phyloP scores from a whole-genome alignment of 2,888 invertebrate species.

The Blastobasis lacticolella region DNA sequence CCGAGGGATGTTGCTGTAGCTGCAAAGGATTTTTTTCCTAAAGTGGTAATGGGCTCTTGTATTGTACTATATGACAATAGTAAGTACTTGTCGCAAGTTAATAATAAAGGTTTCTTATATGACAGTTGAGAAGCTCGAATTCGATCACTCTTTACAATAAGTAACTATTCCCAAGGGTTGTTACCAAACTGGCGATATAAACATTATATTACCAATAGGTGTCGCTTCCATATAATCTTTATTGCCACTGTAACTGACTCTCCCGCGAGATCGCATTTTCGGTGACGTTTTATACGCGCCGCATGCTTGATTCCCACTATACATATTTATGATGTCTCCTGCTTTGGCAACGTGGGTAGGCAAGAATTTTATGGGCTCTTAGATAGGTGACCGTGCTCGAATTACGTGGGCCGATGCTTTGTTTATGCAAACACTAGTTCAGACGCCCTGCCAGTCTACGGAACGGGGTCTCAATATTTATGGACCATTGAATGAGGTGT shows the following conservation, averaged over 20 bases:
- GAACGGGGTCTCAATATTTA: conserved; percentile 5
- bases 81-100: too few species aligned
- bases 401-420: conserved; percentile 31
- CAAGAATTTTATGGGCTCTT: conserved; percentile 59
- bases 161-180: too few species aligned
- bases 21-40: too few species aligned
- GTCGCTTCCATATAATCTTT: conserved; percentile 27
- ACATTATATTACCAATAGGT: background rate
- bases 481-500: background rate
- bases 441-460: conserved; percentile 5
- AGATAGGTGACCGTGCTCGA: conserved; percentile 50
- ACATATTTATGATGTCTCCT: conserved; percentile 68
- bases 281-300: conserved; percentile 68
- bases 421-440: conserved; percentile 20
- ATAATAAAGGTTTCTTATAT: too few species aligned
- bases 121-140: too few species aligned
- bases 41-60: too few species aligned
- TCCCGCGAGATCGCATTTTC: conserved; percentile 68
- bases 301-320: conserved; percentile 71
- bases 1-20: too few species aligned
- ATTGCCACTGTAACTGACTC: conserved; percentile 36
- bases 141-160: too few species aligned
- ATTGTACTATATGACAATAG: too few species aligned
- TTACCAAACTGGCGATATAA: too few species aligned
- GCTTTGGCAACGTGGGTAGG: conserved; percentile 43